Base-by-base conservation (phyloP, 2,113 vertebrate species). In the Mixornis gularis region DNA sequence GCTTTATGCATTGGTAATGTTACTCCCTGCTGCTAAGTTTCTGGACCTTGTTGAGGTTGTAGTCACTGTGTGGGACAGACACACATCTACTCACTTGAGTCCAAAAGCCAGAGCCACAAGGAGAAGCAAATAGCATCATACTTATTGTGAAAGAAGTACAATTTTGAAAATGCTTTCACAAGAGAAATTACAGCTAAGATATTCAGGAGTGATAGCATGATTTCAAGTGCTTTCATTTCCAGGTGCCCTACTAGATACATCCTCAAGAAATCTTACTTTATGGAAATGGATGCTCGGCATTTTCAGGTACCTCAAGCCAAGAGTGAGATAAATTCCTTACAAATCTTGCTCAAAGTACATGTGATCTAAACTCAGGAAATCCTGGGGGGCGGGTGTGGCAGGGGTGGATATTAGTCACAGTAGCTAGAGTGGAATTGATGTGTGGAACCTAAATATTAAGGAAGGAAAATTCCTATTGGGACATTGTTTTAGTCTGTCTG, bases 181-280 rank as follows among this genome's bases (percentile, higher is more conserved):
- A 62, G 66, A 49, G 44, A 85, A 93, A 89, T 80, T 24, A 80
- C 7, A 93, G n/a, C 29, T 68, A 46, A 87, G 49, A 10, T 49
- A 73, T 46, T 89, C 74, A 58, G 65, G 38, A 60, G 9, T 25
- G 12, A 71, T 89, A 51, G 41, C 22, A 20, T 53, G 44, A 69
- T 66, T 92, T 89, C 46, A 85, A 87, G 55, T 43, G 22, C 19
- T 82, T 82, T 91, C 36, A 76, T 94, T 91, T 92, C 43, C 66
- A 58, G 49, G 78, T 89, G 32, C 29, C 26, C 32, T 65, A 21
- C 27, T 40, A 90, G 66, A 79, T 41, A 49, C 13, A 46, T 59
- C 63, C 46, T 84, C 46, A 41, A 9, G 4, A 82, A 85, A 79
- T 56, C 43, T 55, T 32, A 53, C 43, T 25, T 72, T 53, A 49